Conservation (phyloP, 2,888 invertebrate genomes). For the Noctua janthe region DNA sequence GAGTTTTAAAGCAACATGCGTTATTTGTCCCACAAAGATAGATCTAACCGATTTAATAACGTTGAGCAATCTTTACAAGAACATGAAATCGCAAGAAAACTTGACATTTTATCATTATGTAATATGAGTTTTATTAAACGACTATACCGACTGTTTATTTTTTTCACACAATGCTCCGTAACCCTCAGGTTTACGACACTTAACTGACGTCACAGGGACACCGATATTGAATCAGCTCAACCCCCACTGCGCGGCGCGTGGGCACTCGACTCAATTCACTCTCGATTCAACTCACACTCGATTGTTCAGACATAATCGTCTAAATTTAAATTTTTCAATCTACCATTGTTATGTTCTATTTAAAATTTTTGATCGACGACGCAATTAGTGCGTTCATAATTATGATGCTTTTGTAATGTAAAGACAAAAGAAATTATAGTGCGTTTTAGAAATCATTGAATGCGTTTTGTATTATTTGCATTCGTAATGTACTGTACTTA, state of each 20-base stretch:
- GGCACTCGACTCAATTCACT: constrained; percentile 76
- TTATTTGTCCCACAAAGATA: not conserved
- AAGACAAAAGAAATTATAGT: constrained; percentile 51
- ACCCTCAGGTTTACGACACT: constrained; percentile 58
- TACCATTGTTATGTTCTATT: constrained; percentile 75
- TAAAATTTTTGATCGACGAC: constrained; percentile 74
- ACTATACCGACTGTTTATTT: constrained; percentile 45
- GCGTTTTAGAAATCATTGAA: constrained; percentile 25
- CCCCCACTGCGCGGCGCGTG: constrained; percentile 80
- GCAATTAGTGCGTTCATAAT: constrained; percentile 74
- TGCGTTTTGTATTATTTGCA: constrained; percentile 3
- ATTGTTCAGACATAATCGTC: constrained; percentile 83
- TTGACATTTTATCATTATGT: not conserved
- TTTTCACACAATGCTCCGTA: constrained; percentile 56
- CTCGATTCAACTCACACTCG: constrained; percentile 69
- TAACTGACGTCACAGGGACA: constrained; percentile 66
- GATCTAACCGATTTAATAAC: too few species aligned
- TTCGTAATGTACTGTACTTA: not conserved
- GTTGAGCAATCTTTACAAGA: not conserved
- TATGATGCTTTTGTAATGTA: constrained; percentile 63
- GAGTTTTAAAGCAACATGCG: not conserved
- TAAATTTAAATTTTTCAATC: constrained; percentile 81
- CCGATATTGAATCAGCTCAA: constrained; percentile 69
- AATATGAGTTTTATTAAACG: constrained; percentile 17
- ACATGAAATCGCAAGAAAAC: not conserved